A percentile compares a stretch with the other conserved stretches of the same genome.
Conservation (phyloP, 2,797 vertebrate species). For the Phataginus tricuspis region DNA sequence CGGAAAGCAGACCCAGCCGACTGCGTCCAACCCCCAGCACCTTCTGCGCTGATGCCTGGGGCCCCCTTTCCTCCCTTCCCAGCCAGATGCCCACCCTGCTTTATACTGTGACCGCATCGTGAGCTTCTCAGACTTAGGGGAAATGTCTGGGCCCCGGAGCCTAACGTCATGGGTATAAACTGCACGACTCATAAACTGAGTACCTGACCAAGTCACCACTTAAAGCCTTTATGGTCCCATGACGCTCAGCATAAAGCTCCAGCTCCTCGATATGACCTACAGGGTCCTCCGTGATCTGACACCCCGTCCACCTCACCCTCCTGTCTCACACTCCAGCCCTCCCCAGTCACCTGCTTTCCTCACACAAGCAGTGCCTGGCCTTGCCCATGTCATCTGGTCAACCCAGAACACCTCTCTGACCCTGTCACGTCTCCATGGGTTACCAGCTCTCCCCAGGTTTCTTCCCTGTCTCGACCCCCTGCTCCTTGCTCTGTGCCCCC, state of each 20-base stretch:
- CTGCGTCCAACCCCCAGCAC: fast-evolving
- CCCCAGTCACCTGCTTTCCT: not conserved
- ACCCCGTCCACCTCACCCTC: not conserved
- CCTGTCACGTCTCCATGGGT: not conserved
- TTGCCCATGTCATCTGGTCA: not conserved
- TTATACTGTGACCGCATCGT: not conserved
- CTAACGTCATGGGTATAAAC: not conserved
- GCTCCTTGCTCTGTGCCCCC: not conserved
- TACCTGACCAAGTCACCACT: not conserved
- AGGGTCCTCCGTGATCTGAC: not conserved
- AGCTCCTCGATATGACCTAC: not conserved
- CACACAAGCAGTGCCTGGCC: not conserved
- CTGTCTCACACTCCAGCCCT: no score
- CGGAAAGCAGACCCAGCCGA: not conserved
- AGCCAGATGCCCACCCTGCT: not conserved
- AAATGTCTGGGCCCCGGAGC: not conserved
- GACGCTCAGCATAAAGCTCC: not conserved
- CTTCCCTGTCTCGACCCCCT: no score
- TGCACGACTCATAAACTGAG: not conserved
- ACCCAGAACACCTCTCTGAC: not conserved
- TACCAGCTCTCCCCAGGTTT: not conserved
- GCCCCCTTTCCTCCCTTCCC: not conserved
- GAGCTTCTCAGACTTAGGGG: not conserved
- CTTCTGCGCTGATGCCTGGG: not conserved
- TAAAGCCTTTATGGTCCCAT: not conserved